A percentile compares a stretch with the other conserved stretches of the same genome.
Evolutionary conservation across 53 echinoderm and acorn worm species (phyloP).

Genomic region (Holothuria leucospilota): DNA sequence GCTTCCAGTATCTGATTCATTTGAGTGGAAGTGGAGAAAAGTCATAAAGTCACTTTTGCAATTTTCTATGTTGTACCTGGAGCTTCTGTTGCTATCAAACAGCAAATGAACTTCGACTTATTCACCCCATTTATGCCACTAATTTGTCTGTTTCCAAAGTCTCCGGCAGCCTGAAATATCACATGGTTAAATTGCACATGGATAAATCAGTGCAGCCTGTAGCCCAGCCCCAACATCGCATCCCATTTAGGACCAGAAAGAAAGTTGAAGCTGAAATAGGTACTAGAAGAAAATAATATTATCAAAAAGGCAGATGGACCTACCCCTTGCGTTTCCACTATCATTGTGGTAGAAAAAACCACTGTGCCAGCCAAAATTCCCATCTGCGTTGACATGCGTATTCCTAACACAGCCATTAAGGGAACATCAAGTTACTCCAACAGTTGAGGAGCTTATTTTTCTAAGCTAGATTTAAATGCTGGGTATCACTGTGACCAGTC

Average conservation of each 20-base stretch:
- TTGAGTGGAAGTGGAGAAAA: too few species aligned
- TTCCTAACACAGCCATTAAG: conserved; percentile 58
- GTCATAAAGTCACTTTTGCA: too few species aligned
- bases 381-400: conserved; percentile 58
- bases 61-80: too few species aligned
- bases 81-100: conserved; percentile 9
- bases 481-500: conserved; percentile 72
- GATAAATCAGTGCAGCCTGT: conserved; percentile 52
- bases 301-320: conserved; percentile 68
- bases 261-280: conserved; percentile 61
- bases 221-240: conserved; percentile 64
- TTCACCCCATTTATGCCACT: background rate
- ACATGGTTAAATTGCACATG: conserved; percentile 7
- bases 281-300: conserved; percentile 63
- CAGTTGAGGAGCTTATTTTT: conserved; percentile 66
- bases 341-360: conserved; percentile 65
- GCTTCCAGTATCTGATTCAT: too few species aligned
- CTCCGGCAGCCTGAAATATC: background rate
- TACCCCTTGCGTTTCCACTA: conserved; percentile 70
- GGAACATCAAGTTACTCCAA: conserved; percentile 68
- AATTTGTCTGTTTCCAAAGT: too few species aligned
- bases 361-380: conserved; percentile 43
- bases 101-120: background rate
- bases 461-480: conserved; percentile 62
- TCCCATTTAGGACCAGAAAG: conserved; percentile 71